A percentile compares a stretch with the other conserved stretches of the same genome.
Conservation (phyloP, 2,888 invertebrate species). For the Nebria salina region DNA sequence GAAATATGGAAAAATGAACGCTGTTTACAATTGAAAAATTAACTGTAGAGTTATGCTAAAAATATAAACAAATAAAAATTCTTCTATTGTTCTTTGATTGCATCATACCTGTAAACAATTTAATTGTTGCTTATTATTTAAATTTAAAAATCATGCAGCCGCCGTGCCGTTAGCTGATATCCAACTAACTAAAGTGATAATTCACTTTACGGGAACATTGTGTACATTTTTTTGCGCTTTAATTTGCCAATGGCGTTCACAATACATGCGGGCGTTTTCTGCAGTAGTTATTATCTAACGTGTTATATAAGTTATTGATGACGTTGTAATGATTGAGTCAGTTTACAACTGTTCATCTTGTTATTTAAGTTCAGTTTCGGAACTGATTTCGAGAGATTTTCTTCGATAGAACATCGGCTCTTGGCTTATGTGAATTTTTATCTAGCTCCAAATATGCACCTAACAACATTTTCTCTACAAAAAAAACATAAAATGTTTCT, state of each 20-base stretch:
- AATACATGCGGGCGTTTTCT: conserved; percentile 35
- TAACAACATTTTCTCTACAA: too few relatives aligned
- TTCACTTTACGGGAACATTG: conserved; percentile 25
- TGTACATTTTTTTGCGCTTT: conserved; percentile 33
- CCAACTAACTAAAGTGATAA: background rate
- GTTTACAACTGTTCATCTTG: background rate
- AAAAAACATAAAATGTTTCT: too few relatives aligned
- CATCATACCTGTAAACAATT: conserved; percentile 43
- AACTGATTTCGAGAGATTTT: background rate
- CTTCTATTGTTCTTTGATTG: conserved; percentile 50
- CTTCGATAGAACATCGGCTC: too few relatives aligned
- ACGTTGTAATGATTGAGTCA: background rate
- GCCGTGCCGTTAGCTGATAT: conserved; percentile 24
- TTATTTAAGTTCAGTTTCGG: background rate
- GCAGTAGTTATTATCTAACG: conserved; percentile 8
- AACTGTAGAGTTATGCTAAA: background rate
- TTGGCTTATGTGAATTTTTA: too few relatives aligned
- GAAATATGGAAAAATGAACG: background rate
- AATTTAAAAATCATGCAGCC: conserved; percentile 25
- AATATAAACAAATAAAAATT: background rate
- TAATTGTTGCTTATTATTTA: conserved; percentile 39
- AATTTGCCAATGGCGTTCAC: conserved; percentile 18
- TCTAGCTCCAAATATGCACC: too few relatives aligned
- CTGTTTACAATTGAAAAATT: background rate
- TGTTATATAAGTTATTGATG: conserved; percentile 6